phyloP scores from a whole-genome alignment of 2,113 vertebrate species.

The Callochromis pleurospilus region DNA sequence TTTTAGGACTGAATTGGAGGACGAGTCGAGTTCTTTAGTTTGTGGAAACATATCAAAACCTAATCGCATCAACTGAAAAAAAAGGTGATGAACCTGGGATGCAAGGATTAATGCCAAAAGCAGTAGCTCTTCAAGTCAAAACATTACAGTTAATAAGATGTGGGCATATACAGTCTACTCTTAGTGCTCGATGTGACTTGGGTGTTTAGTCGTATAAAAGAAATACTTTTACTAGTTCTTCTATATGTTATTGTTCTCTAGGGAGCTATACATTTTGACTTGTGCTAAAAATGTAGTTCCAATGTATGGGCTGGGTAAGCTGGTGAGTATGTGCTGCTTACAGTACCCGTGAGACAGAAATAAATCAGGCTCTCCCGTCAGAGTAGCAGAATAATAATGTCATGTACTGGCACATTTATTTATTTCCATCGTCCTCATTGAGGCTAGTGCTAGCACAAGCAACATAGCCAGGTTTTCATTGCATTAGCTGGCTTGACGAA shows the following conservation, averaged over 20 bases:
- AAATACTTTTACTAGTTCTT: background rate
- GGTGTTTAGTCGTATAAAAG: background rate
- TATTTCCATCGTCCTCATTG: background rate
- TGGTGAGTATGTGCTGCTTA: background rate
- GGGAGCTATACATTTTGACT: background rate
- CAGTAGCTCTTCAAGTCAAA: background rate
- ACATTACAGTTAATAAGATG: background rate
- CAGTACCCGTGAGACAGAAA: background rate
- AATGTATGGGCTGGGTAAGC: background rate
- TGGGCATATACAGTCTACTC: background rate
- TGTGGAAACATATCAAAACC: background rate
- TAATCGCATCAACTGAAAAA: background rate
- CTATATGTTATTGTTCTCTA: background rate
- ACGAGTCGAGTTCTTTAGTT: background rate
- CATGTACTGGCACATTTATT: background rate
- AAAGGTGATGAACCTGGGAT: background rate
- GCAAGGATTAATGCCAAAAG: background rate
- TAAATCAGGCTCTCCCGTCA: background rate
- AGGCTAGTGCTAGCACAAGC: background rate
- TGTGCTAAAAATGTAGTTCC: background rate
- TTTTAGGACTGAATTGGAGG: constrained; percentile 3
- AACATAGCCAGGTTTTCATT: background rate
- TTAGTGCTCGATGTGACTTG: background rate
- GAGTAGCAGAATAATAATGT: background rate
- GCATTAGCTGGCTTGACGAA: background rate